phyloP scores from a whole-genome alignment of 1,140 invertebrate genomes.

The Ips nitidus region DNA sequence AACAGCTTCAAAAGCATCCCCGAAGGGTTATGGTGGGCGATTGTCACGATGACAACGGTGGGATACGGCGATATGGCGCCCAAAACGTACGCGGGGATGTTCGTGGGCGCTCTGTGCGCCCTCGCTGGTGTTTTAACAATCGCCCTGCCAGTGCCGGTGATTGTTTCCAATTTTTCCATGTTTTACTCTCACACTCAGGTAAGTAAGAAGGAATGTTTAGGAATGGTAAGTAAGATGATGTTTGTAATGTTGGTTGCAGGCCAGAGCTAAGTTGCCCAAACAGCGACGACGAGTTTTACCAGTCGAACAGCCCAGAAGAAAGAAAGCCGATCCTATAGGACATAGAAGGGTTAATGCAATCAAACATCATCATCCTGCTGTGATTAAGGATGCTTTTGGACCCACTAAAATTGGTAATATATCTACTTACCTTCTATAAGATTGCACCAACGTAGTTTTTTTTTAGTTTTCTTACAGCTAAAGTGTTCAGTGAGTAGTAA shows the following conservation, averaged over 20 bases:
- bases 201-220: conserved; percentile 37
- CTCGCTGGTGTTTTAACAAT: conserved; percentile 89
- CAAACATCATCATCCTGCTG: conserved; percentile 74
- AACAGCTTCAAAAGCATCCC: conserved; percentile 92
- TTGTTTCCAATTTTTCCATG: conserved; percentile 92
- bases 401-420: conserved; percentile 63
- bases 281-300: conserved; percentile 79
- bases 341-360: conserved; percentile 82
- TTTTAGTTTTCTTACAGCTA: background rate
- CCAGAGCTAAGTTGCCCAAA: conserved; percentile 85
- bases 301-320: conserved; percentile 72
- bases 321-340: conserved; percentile 59
- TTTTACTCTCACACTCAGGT: conserved; percentile 91
- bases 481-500: too few species aligned
- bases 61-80: conserved; percentile 90
- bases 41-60: conserved; percentile 88
- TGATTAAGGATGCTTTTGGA: conserved; percentile 64
- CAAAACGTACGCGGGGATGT: conserved; percentile 86
- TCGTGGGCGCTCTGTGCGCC: conserved; percentile 86
- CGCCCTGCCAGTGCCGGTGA: conserved; percentile 89
- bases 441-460: background rate
- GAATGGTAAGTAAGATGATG: background rate
- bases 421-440: conserved; percentile 8
- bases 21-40: conserved; percentile 81
- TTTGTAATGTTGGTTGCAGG: conserved; percentile 57